Base-by-base conservation (phyloP, 1,140 invertebrate species). In the Trichogramma pretiosum region DNA sequence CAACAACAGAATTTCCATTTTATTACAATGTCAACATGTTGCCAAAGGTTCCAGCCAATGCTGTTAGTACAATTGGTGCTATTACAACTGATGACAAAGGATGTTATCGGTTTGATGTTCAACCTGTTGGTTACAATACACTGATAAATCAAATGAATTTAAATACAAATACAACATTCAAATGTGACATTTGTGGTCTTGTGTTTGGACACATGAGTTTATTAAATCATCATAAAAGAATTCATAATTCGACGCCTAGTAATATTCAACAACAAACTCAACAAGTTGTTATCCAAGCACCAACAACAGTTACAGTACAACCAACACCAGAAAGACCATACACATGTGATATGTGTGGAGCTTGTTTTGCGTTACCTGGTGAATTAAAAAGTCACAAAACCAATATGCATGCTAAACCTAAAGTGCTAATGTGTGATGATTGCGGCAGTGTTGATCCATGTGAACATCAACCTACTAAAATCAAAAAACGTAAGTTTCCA, bases 121-220 rank as follows among this genome's bases (percentile, higher is more conserved):
- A 77, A 49, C 74, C 74, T 8, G 75, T 76, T 43, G 65, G 71
- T 46, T 77, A 77, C 54, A 76, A 76, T 50, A 73, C 74, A 17
- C 55, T 76, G 47, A 61, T 77, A 22, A 77, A 76, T 56, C 75
- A 77, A 52, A 76, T 77, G 74, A 75, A 72, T 24, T 64, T 76
- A 23, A 71, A 84, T 36, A 85, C 86, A 56, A 83, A 84, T 57
- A 85, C 86, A 13, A 87, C 84, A 48, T 88, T 86, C 62, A 89
- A 89, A 68, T 89, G 87, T 66, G 87, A 89, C 67, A 81, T 88
- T 3, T 89, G 87, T 61, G 85, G 85, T 21, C 65, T 87, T 24
- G 85, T 87, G 69, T 89, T 89, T 63, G 80, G 80, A 2, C 85
- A 89, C 61, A 71, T 87, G 46, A 79, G 82, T 19, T 61, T 88